Evolutionary conservation across 2,888 invertebrate genomes (phyloP).

Genomic region (Brenthis hecate): DNA sequence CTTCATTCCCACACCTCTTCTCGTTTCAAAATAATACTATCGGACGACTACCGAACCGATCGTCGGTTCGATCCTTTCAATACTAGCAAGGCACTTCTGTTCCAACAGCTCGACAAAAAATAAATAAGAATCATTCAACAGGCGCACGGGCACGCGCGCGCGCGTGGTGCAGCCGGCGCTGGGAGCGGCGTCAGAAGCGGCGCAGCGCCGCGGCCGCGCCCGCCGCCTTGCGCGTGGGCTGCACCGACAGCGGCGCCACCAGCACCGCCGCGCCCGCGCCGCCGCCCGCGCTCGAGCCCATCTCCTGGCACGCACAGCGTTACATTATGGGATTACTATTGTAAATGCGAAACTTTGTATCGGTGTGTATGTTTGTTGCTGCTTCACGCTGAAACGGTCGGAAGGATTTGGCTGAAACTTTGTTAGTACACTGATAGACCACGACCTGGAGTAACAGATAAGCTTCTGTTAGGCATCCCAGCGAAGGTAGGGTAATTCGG

Average conservation of each 20-base stretch:
- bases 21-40: constrained; percentile 61
- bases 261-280: constrained; percentile 82
- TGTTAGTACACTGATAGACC: too few relatives aligned
- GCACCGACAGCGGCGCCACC: constrained; percentile 91
- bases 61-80: constrained; percentile 47
- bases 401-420: too few relatives aligned
- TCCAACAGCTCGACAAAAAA: constrained; percentile 38
- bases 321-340: not conserved
- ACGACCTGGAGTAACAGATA: too few relatives aligned
- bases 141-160: not conserved
- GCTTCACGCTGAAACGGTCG: too few relatives aligned
- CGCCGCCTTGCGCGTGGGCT: constrained; percentile 91
- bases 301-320: constrained; percentile 79
- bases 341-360: too few relatives aligned
- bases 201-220: constrained; percentile 87
- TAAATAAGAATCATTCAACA: constrained; percentile 45
- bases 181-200: constrained; percentile 83
- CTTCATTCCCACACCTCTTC: constrained; percentile 42
- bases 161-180: constrained; percentile 47
- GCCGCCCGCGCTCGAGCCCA: constrained; percentile 84
- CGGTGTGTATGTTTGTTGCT: too few relatives aligned
- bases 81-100: constrained; percentile 57
- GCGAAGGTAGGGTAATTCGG: too few relatives aligned
- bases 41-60: constrained; percentile 50
- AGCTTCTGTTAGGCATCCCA: too few relatives aligned